Evolutionary conservation across 2,888 invertebrate genomes (phyloP), one percentile per base, ranked within the genome.

Genomic region (Helicoverpa assulta): DNA sequence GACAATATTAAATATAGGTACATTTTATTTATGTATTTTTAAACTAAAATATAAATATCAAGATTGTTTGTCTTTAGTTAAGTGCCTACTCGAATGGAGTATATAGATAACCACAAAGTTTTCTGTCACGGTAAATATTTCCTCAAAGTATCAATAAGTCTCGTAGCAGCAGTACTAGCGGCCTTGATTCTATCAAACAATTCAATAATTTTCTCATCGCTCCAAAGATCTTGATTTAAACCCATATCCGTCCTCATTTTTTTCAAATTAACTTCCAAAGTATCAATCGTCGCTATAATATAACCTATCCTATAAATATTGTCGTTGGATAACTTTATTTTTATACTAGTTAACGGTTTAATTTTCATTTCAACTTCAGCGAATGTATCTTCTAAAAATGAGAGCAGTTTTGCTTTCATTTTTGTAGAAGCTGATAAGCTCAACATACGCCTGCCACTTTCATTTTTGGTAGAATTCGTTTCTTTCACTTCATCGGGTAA

Each of bases 211-310:
- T 85, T 82, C 0, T 51, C 74, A 12, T 90, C 89, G 0, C 81
- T 78, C 87, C 87, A 89, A 0, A 59, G 0, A 1, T 66, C 19
- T 8, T 80, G 85, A 60, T 87, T 82, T 0, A 60, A 47, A 1
- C 82, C 82, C 79, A 90, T 78, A 16, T 89, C 84, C 0, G 54
- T 59, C 43, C 76, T 87, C 51, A 91, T 56, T 52, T 87, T 87
- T 0, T 67, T 78, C 56, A 92, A 74, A 76, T 87, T 89, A 0
- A 84, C 73, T 4, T 85, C 81, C 16, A 92, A 75, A 1, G 86
- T 86, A n/a, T 92, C 92, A 0, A 92, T 71, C 47, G 87, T 91
- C 0, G 91, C 89, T 2, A 89, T 68, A 0, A 92, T 85, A 29
- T 92, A 92, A 0, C 92, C 92, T 0, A 91, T 85, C 69, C 77